These are phyloP conservation scores for Limosa lapponica DNA, from an alignment of 2,797 vertebrate species.

Conservation along the genomic window DNA sequence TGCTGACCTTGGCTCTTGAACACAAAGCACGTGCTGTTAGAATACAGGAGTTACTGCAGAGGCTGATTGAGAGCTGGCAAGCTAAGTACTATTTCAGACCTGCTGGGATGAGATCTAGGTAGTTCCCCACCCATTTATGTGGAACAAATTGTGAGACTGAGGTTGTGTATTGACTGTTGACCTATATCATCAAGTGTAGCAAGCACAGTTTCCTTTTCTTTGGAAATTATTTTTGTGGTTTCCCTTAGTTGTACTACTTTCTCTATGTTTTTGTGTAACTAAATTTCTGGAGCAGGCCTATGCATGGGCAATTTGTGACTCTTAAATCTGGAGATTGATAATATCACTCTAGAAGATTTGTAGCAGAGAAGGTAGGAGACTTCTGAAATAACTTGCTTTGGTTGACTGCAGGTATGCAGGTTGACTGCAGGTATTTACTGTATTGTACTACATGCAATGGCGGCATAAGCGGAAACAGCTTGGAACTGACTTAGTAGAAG, in stretches of 20 bases:
- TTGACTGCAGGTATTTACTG: background rate
- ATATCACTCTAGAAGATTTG: background rate
- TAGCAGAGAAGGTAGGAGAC: background rate
- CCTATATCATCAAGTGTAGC: background rate
- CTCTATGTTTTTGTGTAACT: background rate
- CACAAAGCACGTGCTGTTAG: background rate
- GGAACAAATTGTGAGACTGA: background rate
- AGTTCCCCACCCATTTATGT: background rate
- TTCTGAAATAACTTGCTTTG: background rate
- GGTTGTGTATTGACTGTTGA: slow-evolving; percentile 8
- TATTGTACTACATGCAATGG: background rate
- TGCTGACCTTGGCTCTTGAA: slow-evolving; percentile 40
- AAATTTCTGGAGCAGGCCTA: background rate
- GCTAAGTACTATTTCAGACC: background rate
- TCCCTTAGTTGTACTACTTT: background rate
- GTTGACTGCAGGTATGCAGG: background rate
- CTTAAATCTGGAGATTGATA: background rate
- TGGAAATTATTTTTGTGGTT: background rate
- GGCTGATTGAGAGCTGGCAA: background rate
- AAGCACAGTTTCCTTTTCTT: slow-evolving; percentile 17
- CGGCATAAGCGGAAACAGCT: background rate
- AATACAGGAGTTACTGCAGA: slow-evolving; percentile 24
- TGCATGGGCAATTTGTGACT: background rate
- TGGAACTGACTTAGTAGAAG: background rate
- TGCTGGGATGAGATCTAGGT: background rate